phyloP scores from a whole-genome alignment of 2,888 invertebrate genomes.

The Tenthredo notha region DNA sequence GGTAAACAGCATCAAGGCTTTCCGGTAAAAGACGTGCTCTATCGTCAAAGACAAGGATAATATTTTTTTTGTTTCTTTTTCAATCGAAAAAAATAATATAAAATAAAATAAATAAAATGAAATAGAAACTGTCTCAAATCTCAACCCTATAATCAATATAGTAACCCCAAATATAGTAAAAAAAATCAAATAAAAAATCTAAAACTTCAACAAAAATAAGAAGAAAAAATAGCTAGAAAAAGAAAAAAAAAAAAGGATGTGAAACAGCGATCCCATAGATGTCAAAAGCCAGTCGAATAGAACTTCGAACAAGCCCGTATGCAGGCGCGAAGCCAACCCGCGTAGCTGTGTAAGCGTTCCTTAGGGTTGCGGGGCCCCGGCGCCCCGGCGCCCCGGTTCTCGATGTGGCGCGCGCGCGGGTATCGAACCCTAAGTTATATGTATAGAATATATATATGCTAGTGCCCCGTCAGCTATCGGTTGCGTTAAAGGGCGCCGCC shows the following conservation, averaged over 20 bases:
- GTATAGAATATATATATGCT: constrained; percentile 14
- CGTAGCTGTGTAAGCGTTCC: constrained; percentile 51
- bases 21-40: constrained; percentile 52
- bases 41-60: constrained; percentile 52
- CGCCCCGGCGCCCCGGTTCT: constrained; percentile 16
- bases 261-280: constrained; percentile 15
- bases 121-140: background rate
- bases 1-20: constrained; percentile 30
- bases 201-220: constrained; percentile 19
- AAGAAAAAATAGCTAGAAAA: background rate
- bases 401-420: background rate
- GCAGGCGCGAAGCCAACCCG: constrained; percentile 45
- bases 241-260: background rate
- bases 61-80: too few relatives aligned
- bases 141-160: constrained; percentile 29
- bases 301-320: constrained; percentile 39
- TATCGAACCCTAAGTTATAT: constrained; percentile 50
- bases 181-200: background rate
- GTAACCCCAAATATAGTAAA: constrained; percentile 40
- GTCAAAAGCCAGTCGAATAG: constrained; percentile 35
- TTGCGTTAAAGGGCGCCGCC: constrained; percentile 50
- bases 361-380: constrained; percentile 40
- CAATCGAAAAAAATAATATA: background rate
- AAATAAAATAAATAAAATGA: background rate
- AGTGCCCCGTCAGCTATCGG: constrained; percentile 52